Evolutionary conservation across 2,888 invertebrate species (phyloP), one percentile per base, ranked within the genome.

Genomic region (Sussaba pulchella): DNA sequence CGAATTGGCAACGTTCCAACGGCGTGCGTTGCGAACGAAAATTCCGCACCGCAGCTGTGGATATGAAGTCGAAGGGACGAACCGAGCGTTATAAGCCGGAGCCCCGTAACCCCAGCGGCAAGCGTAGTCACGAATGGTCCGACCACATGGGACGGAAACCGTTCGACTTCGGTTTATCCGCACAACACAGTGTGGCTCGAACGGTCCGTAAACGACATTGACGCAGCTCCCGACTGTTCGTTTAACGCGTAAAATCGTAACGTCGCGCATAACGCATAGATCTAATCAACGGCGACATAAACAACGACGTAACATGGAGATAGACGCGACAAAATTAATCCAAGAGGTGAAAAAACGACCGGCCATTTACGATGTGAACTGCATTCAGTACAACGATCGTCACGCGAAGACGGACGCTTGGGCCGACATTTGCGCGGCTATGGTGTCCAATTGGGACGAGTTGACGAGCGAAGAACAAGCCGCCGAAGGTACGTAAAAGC

Each of bases 291-390:
- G n/a, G n/a, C n/a, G n/a, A n/a, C n/a, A n/a, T n/a, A n/a, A n/a
- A 31, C n/a, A 36, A 52, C 52, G 47, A 59, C 63, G 64, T 41
- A 69, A 69, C 39, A 17, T 57, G 64, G 43, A 88, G 88, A 89
- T 91, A 79, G 90, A 92, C 75, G 90, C 90, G 52, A 89, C 88
- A 43, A 87, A 85, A 72, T 90, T 92, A 79, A 92, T 92, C 81
- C 80, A 77, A 36, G 91, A 91, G 73, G 86, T 92, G 19, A 87
- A 89, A 81, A 89, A 87, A 63, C 85, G 89, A 36, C 91, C 91
- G 52, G 90, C 89, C 31, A 91, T 91, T 73, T 91, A 92, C 85
- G 90, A 91, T 73, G 78, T 85, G 59, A 87, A 87, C 66, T 88
- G 88, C 73, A 85, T 87, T 64, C 87, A 88, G 84, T 91, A 90